Evolutionary conservation across 2,797 vertebrate species (phyloP).

Genomic region (Sebastes jordani): DNA sequence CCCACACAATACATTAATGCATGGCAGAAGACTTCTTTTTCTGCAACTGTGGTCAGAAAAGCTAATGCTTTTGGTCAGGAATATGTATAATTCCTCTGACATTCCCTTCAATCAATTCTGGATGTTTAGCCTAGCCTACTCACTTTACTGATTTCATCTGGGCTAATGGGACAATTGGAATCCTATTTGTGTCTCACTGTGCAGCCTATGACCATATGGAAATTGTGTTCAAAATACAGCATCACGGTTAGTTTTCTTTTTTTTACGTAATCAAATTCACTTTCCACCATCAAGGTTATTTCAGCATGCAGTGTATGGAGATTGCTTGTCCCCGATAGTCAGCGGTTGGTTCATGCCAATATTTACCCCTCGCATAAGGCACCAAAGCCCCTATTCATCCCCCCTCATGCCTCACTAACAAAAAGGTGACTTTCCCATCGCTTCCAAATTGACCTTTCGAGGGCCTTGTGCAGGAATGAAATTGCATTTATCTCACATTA

Average conservation of each 20-base stretch:
- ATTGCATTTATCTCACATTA: constrained; percentile 64
- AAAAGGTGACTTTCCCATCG: constrained; percentile 31
- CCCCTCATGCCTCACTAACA: constrained; percentile 22
- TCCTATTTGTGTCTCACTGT: constrained; percentile 72
- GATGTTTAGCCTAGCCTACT: constrained; percentile 32
- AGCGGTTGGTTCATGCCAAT: constrained; percentile 36
- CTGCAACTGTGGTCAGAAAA: constrained; percentile 20
- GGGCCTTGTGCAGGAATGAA: constrained; percentile 54
- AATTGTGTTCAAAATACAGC: constrained; percentile 64
- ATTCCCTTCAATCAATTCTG: constrained; percentile 38
- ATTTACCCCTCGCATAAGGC: constrained; percentile 42
- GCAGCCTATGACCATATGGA: constrained; percentile 74
- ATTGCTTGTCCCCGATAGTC: constrained; percentile 65
- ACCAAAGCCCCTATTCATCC: constrained; percentile 19
- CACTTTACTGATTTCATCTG: constrained; percentile 66
- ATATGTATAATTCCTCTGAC: constrained; percentile 30
- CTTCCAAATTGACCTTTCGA: constrained; percentile 71
- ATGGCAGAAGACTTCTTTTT: constrained; percentile 6
- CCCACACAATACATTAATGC: constrained; percentile 28
- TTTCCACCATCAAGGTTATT: constrained; percentile 61
- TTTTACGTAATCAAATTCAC: constrained; percentile 57
- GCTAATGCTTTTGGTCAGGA: constrained; percentile 17
- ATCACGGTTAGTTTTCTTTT: constrained; percentile 24
- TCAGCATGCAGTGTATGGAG: constrained; percentile 47
- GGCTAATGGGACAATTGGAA: constrained; percentile 70